These are phyloP conservation scores for Otus sunia DNA, from an alignment of 2,113 vertebrate species.

Conservation along the genomic window DNA sequence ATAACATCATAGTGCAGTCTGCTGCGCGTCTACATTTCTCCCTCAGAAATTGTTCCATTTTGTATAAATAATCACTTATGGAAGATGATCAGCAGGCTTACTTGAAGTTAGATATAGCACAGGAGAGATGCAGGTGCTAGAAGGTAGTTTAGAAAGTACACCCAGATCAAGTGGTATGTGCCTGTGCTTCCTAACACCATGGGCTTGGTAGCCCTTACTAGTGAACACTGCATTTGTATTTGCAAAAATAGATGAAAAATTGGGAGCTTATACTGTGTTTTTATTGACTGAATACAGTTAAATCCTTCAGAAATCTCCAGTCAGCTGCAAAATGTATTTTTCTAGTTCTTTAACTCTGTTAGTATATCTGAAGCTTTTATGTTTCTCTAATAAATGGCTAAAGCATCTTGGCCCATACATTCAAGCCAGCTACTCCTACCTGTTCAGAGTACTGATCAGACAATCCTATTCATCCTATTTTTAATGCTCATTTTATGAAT, in stretches of 20 bases:
- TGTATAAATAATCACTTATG: neutral
- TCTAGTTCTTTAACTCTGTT: neutral
- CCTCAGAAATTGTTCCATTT: neutral
- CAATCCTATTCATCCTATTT: neutral
- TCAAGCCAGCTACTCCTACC: neutral
- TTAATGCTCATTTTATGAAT: conserved; percentile 17
- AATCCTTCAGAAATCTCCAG: neutral
- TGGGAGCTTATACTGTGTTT: neutral
- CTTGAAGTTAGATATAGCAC: neutral
- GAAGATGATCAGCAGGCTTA: neutral
- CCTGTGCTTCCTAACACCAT: neutral
- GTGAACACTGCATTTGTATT: neutral
- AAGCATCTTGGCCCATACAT: neutral
- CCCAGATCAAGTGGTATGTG: neutral
- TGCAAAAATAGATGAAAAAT: neutral
- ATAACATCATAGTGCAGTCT: neutral
- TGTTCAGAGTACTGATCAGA: neutral
- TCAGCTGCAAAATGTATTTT: neutral
- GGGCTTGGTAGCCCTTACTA: neutral
- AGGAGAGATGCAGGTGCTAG: neutral
- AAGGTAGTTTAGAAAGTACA: neutral
- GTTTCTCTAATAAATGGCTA: neutral
- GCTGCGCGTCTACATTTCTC: neutral
- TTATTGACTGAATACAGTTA: neutral
- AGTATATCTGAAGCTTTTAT: neutral